These are phyloP conservation scores for Eclectus roratus DNA, from an alignment of 2,113 vertebrate genomes.

Conservation along the genomic window DNA sequence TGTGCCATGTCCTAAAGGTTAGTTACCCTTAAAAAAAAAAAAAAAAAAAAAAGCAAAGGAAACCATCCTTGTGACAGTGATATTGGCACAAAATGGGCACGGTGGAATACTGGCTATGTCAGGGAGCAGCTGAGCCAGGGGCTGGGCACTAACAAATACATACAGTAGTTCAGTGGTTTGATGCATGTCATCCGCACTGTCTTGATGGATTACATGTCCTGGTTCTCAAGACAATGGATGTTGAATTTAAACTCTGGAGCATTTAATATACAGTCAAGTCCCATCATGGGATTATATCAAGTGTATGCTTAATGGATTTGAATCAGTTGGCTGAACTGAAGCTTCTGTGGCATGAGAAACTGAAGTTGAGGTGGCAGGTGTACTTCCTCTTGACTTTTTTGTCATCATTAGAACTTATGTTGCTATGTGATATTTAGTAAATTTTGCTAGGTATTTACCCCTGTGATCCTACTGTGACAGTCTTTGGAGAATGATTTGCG, in stretches of 20 bases:
- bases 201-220: background rate
- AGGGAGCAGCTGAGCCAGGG: background rate
- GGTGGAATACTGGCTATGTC: background rate
- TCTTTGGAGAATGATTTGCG: background rate
- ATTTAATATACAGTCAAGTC: background rate
- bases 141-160: rapidly evolving
- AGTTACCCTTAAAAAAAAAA: background rate
- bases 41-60: background rate
- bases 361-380: background rate
- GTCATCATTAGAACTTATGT: background rate
- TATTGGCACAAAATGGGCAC: background rate
- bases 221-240: rapidly evolving
- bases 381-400: background rate
- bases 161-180: background rate
- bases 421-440: background rate
- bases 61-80: background rate
- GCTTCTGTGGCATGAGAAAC: background rate
- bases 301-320: background rate
- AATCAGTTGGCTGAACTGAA: background rate
- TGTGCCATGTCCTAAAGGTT: background rate
- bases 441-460: background rate
- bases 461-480: background rate
- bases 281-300: background rate
- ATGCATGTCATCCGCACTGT: background rate
- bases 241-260: background rate